A percentile compares a stretch with the other conserved stretches of the same genome.
Conservation (phyloP, 2,113 vertebrate genomes). For the Pomatorhinus ruficollis region DNA sequence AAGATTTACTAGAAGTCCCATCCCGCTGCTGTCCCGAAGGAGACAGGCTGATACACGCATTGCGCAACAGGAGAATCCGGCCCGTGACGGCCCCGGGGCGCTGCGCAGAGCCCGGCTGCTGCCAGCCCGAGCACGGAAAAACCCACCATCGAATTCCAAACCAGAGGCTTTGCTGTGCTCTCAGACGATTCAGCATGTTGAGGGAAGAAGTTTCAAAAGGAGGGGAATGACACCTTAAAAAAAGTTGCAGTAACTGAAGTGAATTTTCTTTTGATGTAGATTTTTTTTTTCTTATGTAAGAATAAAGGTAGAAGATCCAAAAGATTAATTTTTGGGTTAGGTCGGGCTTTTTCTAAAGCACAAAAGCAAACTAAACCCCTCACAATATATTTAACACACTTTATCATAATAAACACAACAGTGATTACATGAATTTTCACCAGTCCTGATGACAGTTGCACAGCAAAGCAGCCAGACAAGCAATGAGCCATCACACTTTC, state of each 20-base stretch:
- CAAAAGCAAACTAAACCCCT: background rate
- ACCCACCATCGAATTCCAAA: background rate
- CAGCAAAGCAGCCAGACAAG: background rate
- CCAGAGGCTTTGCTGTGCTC: background rate
- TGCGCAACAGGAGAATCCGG: background rate
- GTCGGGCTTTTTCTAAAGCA: background rate
- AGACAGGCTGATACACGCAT: background rate
- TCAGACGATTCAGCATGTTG: background rate
- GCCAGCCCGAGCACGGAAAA: constrained; percentile 21
- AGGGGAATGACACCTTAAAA: background rate
- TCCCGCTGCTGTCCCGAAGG: background rate
- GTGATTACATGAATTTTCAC: background rate
- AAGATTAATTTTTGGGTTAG: background rate
- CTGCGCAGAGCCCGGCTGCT: background rate
- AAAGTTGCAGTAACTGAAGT: background rate
- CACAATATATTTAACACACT: background rate
- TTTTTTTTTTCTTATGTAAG: background rate
- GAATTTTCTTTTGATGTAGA: background rate
- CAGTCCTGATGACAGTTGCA: background rate
- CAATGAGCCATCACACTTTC: background rate
- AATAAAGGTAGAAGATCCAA: background rate
- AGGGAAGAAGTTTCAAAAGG: background rate
- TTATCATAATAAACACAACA: background rate
- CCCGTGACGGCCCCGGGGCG: background rate
- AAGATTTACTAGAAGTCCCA: background rate